Base-by-base conservation (phyloP, 2,113 vertebrate genomes). In the Symphodus melops region DNA sequence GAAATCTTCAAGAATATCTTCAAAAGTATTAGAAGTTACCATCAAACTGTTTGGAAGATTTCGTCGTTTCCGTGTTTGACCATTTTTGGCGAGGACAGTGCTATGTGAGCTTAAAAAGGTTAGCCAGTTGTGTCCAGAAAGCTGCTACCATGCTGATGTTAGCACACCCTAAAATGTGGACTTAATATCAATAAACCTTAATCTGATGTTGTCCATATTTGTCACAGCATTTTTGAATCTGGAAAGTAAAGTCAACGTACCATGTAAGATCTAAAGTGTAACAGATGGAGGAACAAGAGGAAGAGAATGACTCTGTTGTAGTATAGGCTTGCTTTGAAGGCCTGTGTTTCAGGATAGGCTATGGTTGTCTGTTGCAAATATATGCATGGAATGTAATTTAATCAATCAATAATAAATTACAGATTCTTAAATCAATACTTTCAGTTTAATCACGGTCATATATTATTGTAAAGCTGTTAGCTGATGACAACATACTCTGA, bases 331-430 rank as follows among this genome's bases (percentile, higher is more conserved):
- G 19, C 17, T 33, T 36, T 4, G 17, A 62, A 63, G 68, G 11
- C 9, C 11, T 41, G 11, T 41, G 11, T 41, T 33, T 33, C 28
- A 33, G 28, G 39, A 10, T 41, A 41, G 39, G 39, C 11, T 11
- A 41, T 41, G 39, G 39, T 11, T 41, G 39, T 41, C 11, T 41
- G 8, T 48, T 14, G 3, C 3, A 17, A 1, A 57, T 57, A 8
- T 55, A 48, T 57, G 21, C 11, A 67, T 46, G 4, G n/a, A 57
- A 72, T 14, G 10, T 74, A 39, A 66, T 74, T 74, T 72, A 20
- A 75, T 62, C 36, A 74, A 55, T 77, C 44, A 71, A 20, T 28
- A 53, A 59, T 61, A 16, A 85, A 75, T 83, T 62, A 72, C 84
- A 65, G 57, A 74, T 58, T 14, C 21, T 46, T 6, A 16, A 42